phyloP scores from a whole-genome alignment of 2,113 vertebrate species.

The Ochotona curzoniae region DNA sequence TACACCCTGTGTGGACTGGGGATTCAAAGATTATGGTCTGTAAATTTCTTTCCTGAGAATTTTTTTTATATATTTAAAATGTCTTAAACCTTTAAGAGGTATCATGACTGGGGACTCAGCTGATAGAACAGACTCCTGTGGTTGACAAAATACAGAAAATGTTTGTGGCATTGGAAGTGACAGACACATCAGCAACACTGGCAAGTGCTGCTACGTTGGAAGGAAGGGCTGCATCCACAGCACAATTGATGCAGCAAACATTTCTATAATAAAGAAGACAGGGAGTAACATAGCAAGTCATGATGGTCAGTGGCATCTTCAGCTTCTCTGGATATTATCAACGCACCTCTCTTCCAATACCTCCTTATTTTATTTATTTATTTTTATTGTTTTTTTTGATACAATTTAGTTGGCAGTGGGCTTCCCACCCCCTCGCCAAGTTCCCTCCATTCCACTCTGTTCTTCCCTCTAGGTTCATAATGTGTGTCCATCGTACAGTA shows the following conservation, averaged over 20 bases:
- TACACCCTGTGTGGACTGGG: background rate
- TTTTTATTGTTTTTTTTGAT: too few relatives aligned
- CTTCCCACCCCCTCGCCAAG: too few relatives aligned
- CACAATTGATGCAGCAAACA: background rate
- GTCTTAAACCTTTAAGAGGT: background rate
- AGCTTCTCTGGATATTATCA: background rate
- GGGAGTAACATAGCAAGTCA: background rate
- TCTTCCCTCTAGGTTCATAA: too few relatives aligned
- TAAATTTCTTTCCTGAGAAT: background rate
- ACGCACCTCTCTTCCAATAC: background rate
- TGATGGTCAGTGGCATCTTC: background rate
- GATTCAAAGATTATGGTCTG: background rate
- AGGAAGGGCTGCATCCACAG: background rate
- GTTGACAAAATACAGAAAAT: background rate
- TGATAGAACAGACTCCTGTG: background rate
- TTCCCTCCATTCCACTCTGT: too few relatives aligned
- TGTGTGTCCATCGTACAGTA: too few relatives aligned
- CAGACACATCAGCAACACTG: background rate
- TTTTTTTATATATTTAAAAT: slow-evolving; percentile 23
- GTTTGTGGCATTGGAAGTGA: background rate
- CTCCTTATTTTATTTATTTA: too few relatives aligned
- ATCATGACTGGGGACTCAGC: background rate
- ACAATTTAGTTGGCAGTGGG: too few relatives aligned
- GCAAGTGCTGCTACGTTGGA: background rate
- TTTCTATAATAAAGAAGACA: background rate